Evolutionary conservation across 1,140 invertebrate genomes (phyloP).

Genomic region (Pantala flavescens): DNA sequence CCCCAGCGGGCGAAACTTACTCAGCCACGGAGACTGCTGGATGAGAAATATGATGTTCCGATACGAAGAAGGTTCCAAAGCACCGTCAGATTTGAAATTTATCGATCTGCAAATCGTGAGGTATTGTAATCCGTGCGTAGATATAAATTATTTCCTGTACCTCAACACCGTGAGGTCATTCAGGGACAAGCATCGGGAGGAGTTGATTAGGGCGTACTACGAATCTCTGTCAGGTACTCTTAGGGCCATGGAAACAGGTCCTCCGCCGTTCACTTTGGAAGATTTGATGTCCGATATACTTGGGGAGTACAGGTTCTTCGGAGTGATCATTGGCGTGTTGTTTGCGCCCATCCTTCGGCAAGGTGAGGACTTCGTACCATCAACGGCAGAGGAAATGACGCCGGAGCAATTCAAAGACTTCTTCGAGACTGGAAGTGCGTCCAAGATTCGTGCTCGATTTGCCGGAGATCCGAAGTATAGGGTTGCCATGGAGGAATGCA

Average conservation of each 20-base stretch:
- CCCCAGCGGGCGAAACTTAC: not conserved
- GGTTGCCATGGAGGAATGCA: not conserved
- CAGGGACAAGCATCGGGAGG: not conserved
- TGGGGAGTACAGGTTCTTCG: not conserved
- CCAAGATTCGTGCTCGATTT: not conserved
- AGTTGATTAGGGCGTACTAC: not conserved
- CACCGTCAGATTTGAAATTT: not conserved
- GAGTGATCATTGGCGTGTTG: not conserved
- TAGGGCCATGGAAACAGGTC: not conserved
- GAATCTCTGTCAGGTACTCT: not conserved
- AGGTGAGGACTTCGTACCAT: not conserved
- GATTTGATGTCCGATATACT: not conserved
- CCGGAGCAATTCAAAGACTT: not conserved
- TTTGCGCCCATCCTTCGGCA: not conserved
- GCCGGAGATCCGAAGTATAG: not conserved
- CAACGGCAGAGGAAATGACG: not conserved
- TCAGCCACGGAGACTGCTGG: not conserved
- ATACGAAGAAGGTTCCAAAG: not conserved
- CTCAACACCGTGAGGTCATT: not conserved
- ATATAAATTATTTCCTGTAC: not conserved
- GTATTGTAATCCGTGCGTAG: not conserved
- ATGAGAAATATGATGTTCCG: not conserved
- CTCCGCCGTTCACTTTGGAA: not conserved
- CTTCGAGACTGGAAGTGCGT: not conserved
- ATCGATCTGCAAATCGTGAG: not conserved